Conservation (phyloP, 2,888 invertebrate species). For the Acheta domesticus region DNA sequence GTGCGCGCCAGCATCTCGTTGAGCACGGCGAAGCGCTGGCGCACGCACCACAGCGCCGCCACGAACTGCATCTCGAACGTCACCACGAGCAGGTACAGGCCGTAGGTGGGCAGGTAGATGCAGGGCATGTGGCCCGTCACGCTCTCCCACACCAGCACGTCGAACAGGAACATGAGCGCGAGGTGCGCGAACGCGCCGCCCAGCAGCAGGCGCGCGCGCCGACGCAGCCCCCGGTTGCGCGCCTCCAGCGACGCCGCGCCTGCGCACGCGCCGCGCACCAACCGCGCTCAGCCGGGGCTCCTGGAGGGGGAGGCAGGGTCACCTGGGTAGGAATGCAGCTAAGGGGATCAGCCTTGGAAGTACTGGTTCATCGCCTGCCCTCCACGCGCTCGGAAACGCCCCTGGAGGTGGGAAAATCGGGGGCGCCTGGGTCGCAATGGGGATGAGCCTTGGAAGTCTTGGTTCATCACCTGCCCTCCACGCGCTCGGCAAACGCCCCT, state of each 20-base stretch:
- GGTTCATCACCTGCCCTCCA: no score
- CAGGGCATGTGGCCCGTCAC: slow-evolving; percentile 43
- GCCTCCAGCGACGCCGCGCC: background rate
- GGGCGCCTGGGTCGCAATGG: no score
- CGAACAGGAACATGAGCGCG: slow-evolving; percentile 41
- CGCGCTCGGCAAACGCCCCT: no score
- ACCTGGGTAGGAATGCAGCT: no score
- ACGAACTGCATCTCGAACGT: slow-evolving; percentile 60
- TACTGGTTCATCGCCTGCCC: no score
- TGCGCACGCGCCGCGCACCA: background rate
- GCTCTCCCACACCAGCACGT: slow-evolving; percentile 38
- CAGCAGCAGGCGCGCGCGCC: background rate
- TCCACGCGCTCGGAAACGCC: no score
- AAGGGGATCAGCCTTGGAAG: no score
- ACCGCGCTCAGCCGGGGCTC: no score
- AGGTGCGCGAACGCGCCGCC: background rate
- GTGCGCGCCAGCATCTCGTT: slow-evolving; percentile 54
- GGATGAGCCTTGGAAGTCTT: no score
- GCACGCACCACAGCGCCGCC: slow-evolving; percentile 56
- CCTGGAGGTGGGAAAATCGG: no score
- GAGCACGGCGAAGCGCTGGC: slow-evolving; percentile 54
- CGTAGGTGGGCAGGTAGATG: slow-evolving; percentile 58
- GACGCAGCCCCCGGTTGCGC: background rate
- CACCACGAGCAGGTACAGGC: slow-evolving; percentile 58
- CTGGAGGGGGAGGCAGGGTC: no score